Evolutionary conservation across 2,113 vertebrate species (phyloP).

Genomic region (Antidorcas marsupialis): DNA sequence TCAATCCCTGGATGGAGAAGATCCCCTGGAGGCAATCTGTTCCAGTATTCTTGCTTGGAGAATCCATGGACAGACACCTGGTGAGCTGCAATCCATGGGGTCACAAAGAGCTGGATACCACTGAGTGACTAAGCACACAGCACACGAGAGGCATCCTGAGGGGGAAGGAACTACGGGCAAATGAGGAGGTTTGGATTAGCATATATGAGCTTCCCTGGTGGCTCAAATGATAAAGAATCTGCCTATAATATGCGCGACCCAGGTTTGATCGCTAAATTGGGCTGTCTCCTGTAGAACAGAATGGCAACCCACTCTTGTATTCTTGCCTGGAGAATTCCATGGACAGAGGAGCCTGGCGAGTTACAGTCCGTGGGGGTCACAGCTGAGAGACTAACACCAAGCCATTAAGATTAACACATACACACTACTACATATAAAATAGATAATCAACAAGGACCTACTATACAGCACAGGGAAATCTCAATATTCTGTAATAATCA

Average conservation of each 20-base stretch:
- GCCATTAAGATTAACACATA: neutral
- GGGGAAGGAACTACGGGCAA: neutral
- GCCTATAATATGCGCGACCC: accelerated
- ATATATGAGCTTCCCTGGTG: neutral
- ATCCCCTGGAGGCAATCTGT: neutral
- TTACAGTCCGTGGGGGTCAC: neutral
- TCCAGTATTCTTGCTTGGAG: neutral
- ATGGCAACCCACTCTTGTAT: neutral
- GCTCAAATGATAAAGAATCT: neutral
- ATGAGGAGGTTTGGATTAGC: neutral
- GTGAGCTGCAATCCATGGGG: neutral
- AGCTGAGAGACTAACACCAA: neutral
- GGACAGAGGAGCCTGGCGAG: neutral
- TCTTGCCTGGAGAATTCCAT: neutral
- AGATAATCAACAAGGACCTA: neutral
- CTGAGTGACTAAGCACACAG: neutral
- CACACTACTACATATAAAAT: neutral
- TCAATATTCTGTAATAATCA: neutral
- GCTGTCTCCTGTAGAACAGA: neutral
- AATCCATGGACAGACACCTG: neutral
- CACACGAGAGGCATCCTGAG: neutral
- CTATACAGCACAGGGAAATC: neutral
- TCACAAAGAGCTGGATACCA: neutral
- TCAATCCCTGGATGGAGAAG: neutral
- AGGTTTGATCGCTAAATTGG: neutral